These are phyloP conservation scores for Drosophila basisetae DNA, from an alignment of 2,888 invertebrate genomes.

Conservation along the genomic window DNA sequence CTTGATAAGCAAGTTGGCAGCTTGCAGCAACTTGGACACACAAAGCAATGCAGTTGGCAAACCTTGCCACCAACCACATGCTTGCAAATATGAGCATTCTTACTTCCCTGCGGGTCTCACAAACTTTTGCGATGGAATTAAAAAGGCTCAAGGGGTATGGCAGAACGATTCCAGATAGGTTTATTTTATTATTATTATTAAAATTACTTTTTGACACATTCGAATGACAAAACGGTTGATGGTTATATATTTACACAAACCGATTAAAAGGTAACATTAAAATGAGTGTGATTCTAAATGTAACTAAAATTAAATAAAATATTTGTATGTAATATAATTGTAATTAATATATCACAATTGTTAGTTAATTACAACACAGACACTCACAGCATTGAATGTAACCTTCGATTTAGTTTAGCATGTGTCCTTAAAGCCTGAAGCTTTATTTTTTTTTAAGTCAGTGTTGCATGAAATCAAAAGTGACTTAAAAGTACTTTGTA, in stretches of 20 bases:
- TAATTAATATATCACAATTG: too few species aligned
- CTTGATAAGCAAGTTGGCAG: slow-evolving; percentile 44
- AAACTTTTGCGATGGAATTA: slow-evolving; percentile 20
- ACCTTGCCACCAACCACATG: slow-evolving; percentile 18
- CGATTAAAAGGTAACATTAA: neutral
- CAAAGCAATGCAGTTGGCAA: slow-evolving; percentile 28
- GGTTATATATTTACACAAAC: neutral
- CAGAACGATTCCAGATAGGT: neutral
- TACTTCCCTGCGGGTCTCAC: slow-evolving; percentile 5
- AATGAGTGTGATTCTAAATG: neutral
- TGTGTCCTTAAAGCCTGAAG: neutral
- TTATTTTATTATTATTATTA: neutral
- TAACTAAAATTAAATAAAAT: neutral
- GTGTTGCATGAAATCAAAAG: neutral
- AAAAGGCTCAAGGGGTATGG: slow-evolving; percentile 3
- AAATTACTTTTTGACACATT: neutral
- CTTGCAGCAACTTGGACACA: slow-evolving; percentile 14
- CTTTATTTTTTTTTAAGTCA: neutral
- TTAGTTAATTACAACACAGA: neutral
- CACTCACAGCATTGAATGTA: neutral
- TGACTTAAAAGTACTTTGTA: neutral
- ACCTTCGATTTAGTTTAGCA: neutral
- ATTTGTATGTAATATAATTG: neutral
- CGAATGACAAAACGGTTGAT: neutral
- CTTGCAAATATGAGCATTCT: slow-evolving; percentile 22